phyloP scores from a whole-genome alignment of 2,113 vertebrate species.

The Ceuthmochares aereus region DNA sequence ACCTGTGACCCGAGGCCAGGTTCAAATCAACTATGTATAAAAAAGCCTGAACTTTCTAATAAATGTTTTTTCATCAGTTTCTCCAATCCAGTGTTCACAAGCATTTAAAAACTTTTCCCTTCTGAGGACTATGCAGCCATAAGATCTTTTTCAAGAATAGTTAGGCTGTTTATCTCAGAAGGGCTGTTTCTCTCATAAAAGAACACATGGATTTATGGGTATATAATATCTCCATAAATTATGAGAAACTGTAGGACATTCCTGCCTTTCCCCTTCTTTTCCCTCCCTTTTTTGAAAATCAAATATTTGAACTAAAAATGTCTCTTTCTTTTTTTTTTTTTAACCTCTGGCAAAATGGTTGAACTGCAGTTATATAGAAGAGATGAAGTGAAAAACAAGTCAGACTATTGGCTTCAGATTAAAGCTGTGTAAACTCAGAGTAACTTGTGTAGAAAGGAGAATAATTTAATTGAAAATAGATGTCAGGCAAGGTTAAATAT shows the following conservation, averaged over 20 bases:
- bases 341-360: background rate
- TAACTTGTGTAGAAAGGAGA: background rate
- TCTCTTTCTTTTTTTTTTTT: background rate
- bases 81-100: background rate
- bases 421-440: background rate
- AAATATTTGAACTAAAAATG: background rate
- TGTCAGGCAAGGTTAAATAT: background rate
- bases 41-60: background rate
- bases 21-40: background rate
- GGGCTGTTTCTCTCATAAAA: background rate
- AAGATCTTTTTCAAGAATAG: background rate
- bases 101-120: background rate
- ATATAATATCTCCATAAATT: background rate
- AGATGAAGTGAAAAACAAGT: background rate
- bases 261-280: background rate
- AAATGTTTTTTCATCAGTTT: background rate
- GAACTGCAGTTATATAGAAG: background rate
- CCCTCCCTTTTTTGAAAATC: background rate
- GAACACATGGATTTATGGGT: background rate
- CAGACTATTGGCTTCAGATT: constrained; percentile 32
- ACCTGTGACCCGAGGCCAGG: background rate
- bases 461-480: background rate
- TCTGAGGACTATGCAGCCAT: background rate
- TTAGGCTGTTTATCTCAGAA: background rate
- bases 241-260: background rate